A percentile compares a stretch with the other conserved stretches of the same genome.
phyloP scores from a whole-genome alignment of 2,113 vertebrate genomes.

The Nettapus auritus region DNA sequence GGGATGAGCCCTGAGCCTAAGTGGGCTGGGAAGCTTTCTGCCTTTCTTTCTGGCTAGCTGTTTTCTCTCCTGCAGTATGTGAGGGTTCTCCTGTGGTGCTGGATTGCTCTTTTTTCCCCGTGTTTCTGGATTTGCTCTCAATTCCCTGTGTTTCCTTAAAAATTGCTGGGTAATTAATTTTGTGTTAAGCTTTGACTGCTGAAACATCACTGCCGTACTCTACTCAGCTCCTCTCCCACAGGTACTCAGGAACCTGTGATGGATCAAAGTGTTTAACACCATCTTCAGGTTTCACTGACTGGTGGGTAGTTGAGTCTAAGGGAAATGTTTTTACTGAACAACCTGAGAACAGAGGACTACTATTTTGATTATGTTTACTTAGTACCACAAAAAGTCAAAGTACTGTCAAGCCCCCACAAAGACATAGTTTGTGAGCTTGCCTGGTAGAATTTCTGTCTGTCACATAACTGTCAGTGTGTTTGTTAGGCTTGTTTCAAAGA shows the following conservation, averaged over 20 bases:
- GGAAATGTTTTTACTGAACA: neutral
- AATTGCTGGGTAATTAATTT: neutral
- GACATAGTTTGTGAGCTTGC: neutral
- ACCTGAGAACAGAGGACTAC: neutral
- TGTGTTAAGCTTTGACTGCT: neutral
- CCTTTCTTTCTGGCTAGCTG: neutral
- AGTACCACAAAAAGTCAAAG: neutral
- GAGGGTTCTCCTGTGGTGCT: neutral
- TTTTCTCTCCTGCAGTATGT: neutral
- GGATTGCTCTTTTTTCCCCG: neutral
- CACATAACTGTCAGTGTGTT: neutral
- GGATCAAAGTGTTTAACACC: neutral
- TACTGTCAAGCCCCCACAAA: neutral
- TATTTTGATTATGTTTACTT: neutral
- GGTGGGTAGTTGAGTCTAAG: neutral
- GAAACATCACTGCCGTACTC: rapidly evolving
- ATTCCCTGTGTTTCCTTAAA: neutral
- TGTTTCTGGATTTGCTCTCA: too few species aligned
- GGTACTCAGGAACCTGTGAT: neutral
- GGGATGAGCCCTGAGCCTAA: neutral
- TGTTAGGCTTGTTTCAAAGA: neutral
- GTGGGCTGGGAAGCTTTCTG: neutral
- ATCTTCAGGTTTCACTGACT: neutral
- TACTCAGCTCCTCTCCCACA: neutral
- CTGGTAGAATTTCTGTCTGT: neutral